These are phyloP conservation scores for Microcebus tavaratra DNA, from an alignment of 2,113 vertebrate species.

Conservation along the genomic window DNA sequence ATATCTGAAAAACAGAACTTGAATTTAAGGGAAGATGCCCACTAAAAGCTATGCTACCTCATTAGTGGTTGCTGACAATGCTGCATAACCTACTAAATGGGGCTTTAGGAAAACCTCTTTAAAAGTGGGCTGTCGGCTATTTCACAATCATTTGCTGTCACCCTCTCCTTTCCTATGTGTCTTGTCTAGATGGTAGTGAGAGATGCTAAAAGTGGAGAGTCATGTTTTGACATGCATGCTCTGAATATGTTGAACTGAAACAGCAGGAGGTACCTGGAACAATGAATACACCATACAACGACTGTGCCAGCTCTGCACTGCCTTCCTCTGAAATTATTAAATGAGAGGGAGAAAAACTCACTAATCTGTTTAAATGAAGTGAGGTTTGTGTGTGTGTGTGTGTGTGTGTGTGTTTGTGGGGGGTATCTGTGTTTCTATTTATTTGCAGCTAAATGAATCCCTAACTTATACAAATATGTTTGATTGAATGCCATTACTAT, in stretches of 20 bases:
- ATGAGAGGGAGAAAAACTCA: rapidly evolving
- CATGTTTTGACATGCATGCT: neutral
- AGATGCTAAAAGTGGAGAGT: neutral
- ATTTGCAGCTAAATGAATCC: neutral
- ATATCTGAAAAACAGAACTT: neutral
- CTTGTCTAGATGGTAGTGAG: neutral
- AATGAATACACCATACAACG: neutral
- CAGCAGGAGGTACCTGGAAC: neutral
- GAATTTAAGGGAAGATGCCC: neutral
- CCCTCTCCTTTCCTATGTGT: neutral
- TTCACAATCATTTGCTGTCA: neutral
- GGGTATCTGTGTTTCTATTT: neutral
- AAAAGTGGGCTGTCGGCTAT: neutral
- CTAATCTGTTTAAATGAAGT: neutral
- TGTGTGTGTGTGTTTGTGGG: neutral
- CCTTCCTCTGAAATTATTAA: neutral
- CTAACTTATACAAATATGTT: neutral
- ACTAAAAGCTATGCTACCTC: neutral
- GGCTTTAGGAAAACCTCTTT: neutral
- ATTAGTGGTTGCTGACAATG: neutral
- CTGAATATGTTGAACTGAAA: neutral
- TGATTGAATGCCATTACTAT: neutral
- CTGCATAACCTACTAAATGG: neutral
- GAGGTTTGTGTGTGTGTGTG: neutral
- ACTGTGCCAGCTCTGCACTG: rapidly evolving